Base-by-base conservation (phyloP, 2,888 invertebrate species). In the Stenurella melanura region DNA sequence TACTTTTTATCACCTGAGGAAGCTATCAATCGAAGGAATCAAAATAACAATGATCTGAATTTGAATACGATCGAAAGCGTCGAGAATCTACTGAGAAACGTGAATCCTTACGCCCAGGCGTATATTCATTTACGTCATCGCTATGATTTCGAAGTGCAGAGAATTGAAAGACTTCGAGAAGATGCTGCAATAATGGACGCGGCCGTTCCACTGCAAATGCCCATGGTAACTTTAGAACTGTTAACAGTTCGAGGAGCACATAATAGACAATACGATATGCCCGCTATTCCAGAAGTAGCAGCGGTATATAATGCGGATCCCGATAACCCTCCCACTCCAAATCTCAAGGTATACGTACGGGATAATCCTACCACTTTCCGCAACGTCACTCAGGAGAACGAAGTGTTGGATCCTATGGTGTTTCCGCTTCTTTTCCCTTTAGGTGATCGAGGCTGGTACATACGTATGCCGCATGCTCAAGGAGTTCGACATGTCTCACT, bases 101-200 rank as follows among this genome's bases (percentile, higher is more conserved):
- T 30, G 0, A 63, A 63, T 34, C 63, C 30, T 0, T 68, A 26
- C n/a, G 68, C 68, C n/a, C 42, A 50, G 3, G 68, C 54, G 4
- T 68, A 68, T n/a, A 50, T 68, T 26, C 68, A 68, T n/a, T 19
- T 56, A 7, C 6, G 68, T 3, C 0, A 68, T 15, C n/a, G 50
- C 9, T 68, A 54, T n/a, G n/a, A 50, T 17, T 0, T 30, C 4
- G 63, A 63, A 63, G 10, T 63, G 0, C 30, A 26, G n/a, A 21
- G 0, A 0, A 63, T 63, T 4, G 17, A 63, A 1, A 17, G 34
- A 34, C 15, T 34, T 15, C 63, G 34, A 2, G 10, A 10, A 9
- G 9, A 34, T 7, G 17, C 19, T 6, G 34, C 0, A 7, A 12
- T 3, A 50, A 2, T n/a, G 6, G 1, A n/a, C 50, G 7, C 7